phyloP scores from a whole-genome alignment of 1,140 invertebrate genomes.

The Limonius californicus region DNA sequence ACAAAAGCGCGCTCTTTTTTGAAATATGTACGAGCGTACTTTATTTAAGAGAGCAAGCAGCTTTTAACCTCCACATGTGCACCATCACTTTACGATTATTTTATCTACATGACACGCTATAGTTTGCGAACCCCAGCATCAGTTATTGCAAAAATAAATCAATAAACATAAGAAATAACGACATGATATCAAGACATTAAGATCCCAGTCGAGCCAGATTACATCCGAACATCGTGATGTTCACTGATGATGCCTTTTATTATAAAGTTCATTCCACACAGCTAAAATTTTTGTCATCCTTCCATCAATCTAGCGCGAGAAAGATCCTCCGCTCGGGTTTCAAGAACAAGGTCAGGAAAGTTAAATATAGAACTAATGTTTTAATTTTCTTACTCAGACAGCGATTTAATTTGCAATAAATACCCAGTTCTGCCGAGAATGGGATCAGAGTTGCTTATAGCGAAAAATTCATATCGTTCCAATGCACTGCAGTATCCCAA shows the following conservation, averaged over 20 bases:
- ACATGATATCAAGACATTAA: conserved; percentile 14
- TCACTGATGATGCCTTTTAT: conserved; percentile 11
- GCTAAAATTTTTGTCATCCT: conserved; percentile 8
- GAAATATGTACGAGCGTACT: too few species aligned
- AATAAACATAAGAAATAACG: conserved; percentile 13
- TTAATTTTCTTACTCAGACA: too few species aligned
- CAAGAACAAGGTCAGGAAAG: too few species aligned
- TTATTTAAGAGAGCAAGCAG: neutral
- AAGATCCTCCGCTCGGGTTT: too few species aligned
- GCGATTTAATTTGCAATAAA: too few species aligned
- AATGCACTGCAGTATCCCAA: too few species aligned
- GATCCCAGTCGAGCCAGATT: conserved; percentile 3
- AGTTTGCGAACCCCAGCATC: neutral
- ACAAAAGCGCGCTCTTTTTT: neutral
- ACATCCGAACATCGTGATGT: conserved; percentile 12
- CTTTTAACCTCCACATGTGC: neutral
- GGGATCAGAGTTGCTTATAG: too few species aligned
- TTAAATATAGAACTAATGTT: too few species aligned
- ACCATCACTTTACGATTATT: neutral
- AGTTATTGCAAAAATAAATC: conserved; percentile 9
- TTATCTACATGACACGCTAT: neutral
- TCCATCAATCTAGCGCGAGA: too few species aligned
- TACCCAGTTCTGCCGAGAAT: too few species aligned
- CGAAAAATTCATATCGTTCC: too few species aligned
- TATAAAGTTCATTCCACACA: neutral